phyloP scores from a whole-genome alignment of 92 coral and sea anemone species.

The Micromussa lordhowensis region DNA sequence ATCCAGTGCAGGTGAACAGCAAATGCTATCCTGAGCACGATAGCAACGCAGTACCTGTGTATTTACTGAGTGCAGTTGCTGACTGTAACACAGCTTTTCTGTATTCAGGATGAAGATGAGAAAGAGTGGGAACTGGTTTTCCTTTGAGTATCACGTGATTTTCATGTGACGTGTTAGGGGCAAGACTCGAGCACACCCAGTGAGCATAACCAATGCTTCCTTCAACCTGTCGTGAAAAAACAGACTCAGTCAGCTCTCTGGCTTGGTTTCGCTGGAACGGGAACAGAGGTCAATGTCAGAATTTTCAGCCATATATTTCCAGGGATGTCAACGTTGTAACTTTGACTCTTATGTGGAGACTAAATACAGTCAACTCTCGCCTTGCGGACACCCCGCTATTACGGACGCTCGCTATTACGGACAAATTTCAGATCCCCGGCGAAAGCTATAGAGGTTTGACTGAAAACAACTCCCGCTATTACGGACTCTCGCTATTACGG shows the following conservation, averaged over 20 bases:
- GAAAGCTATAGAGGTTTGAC: too few species aligned
- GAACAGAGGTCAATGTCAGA: background rate
- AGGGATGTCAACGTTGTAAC: too few species aligned
- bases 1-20: too few species aligned
- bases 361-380: too few species aligned
- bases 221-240: constrained; percentile 65
- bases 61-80: constrained; percentile 83
- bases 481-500: too few species aligned
- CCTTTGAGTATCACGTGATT: constrained; percentile 46
- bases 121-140: constrained; percentile 84
- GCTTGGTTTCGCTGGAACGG: background rate
- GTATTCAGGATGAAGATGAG: constrained; percentile 84
- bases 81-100: constrained; percentile 83
- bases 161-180: constrained; percentile 42
- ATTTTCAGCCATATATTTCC: too few species aligned
- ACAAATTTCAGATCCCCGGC: too few species aligned
- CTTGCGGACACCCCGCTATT: too few species aligned
- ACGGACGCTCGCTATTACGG: too few species aligned
- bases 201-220: constrained; percentile 92
- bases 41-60: constrained; percentile 71
- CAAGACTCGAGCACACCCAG: constrained; percentile 86
- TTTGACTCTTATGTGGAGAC: too few species aligned
- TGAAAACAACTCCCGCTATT: too few species aligned
- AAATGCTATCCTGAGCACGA: too few species aligned
- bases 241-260: background rate